Evolutionary conservation across 2,797 vertebrate genomes (phyloP), one percentile per base, ranked within the genome.

Genomic region (Huso huso): DNA sequence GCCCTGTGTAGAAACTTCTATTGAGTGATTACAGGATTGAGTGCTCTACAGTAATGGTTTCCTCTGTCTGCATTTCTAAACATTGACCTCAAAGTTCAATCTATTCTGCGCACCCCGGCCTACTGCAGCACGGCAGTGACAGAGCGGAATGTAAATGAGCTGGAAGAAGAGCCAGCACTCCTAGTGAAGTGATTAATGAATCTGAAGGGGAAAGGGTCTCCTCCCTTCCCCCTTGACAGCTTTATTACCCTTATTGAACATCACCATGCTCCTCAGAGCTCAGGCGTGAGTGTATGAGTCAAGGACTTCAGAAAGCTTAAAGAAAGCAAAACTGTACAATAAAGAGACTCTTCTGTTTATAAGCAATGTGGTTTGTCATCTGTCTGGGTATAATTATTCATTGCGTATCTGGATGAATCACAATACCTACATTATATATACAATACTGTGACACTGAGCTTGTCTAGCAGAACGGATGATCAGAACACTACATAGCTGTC

Each of bases 181-280:
- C 10, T 70, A 69, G 49, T 8, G 55, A 48, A 64, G 61, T 65
- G 58, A 66, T 68, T 73, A 70, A 68, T 48, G 59, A 67, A 64
- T 62, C 64, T 55, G 66, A 68, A 70, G 62, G 65, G 68, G 68
- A 68, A 52, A 49, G 61, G 49, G 55, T 71, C 63, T 67, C 68
- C 62, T 18, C 61, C 63, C 9, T 18, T 61, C 49, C 62, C 12
- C 18, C n/a, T 37, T 57, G 64, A 10, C 48, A 48, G 61, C 51
- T 76, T 73, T 72, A 72, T 69, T 52, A 58, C 49, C 10, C 62
- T 62, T 48, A 18, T 76, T 72, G 73, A 76, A 61, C 15, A 61
- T 49, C 8, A 18, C 58, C 10, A 50, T 11, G 50, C n/a, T 51
- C 12, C 51, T 15, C 63, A 6, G 50, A 50, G 8, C 10, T 6